Conservation (phyloP, 2,888 invertebrate species). For the Busseola fusca region DNA sequence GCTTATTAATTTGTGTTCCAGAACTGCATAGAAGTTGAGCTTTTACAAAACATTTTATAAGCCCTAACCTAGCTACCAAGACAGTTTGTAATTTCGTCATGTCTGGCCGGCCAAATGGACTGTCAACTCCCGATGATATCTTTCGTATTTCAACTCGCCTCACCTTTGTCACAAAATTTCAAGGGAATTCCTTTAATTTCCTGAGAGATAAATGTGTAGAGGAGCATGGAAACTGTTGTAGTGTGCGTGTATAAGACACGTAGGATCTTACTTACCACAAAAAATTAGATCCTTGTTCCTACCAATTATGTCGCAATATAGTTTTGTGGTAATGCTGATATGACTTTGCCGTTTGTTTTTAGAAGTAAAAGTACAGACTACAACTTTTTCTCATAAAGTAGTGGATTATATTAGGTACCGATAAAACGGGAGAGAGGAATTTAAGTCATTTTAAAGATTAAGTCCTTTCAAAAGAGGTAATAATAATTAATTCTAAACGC, state of each 20-base stretch:
- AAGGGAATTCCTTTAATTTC: slow-evolving; percentile 20
- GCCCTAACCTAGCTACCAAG: background rate
- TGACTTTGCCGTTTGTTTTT: background rate
- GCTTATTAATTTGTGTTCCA: background rate
- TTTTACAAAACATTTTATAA: background rate
- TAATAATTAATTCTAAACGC: slow-evolving; percentile 9
- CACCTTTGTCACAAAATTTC: slow-evolving; percentile 25
- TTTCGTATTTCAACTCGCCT: background rate
- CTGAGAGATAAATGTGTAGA: slow-evolving; percentile 11
- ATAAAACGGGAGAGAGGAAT: slow-evolving; percentile 17
- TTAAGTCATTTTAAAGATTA: too few species aligned
- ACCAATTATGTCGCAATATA: background rate
- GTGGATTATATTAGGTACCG: background rate
- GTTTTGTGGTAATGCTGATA: too few species aligned
- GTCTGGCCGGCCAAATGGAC: slow-evolving; percentile 8
- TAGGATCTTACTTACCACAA: background rate
- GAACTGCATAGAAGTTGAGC: background rate
- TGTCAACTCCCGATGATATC: slow-evolving; percentile 7
- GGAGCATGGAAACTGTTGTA: background rate
- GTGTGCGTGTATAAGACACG: background rate
- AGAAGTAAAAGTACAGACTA: background rate
- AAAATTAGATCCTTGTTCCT: background rate
- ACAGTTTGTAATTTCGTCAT: slow-evolving; percentile 21
- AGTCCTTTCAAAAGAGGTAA: slow-evolving; percentile 18
- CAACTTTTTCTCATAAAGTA: slow-evolving; percentile 8